These are phyloP conservation scores for Bufo bufo DNA, from an alignment of 2,113 vertebrate species.

Conservation along the genomic window DNA sequence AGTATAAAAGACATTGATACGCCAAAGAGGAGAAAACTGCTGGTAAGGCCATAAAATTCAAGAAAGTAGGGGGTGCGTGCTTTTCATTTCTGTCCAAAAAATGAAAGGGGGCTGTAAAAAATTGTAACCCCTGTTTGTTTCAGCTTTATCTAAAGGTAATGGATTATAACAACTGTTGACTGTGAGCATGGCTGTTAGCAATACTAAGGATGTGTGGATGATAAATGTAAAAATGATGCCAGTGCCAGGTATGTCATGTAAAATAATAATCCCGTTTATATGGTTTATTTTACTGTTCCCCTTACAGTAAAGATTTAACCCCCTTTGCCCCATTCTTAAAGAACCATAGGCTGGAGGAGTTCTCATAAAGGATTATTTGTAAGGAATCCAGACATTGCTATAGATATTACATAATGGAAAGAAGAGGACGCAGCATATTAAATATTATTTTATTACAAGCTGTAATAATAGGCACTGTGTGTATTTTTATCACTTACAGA, in stretches of 20 bases:
- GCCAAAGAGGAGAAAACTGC: no score
- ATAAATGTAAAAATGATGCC: not conserved
- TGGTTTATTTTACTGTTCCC: not conserved
- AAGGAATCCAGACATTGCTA: not conserved
- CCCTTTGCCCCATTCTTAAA: not conserved
- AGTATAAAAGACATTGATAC: no score
- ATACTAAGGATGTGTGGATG: not conserved
- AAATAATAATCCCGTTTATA: not conserved
- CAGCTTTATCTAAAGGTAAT: not conserved
- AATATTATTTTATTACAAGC: not conserved
- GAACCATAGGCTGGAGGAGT: not conserved
- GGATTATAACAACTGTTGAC: not conserved
- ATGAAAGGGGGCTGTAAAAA: no score
- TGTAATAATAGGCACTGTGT: slow-evolving; percentile 7
- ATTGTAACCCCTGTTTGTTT: no score
- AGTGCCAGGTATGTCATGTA: not conserved
- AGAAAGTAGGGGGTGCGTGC: no score
- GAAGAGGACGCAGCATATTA: not conserved
- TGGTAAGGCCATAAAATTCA: no score
- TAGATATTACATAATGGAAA: not conserved
- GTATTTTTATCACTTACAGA: slow-evolving; percentile 32
- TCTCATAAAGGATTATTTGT: not conserved
- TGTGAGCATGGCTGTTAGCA: not conserved
- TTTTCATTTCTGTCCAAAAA: no score
- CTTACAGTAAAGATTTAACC: not conserved